A percentile compares a stretch with the other conserved stretches of the same genome.
phyloP scores from a whole-genome alignment of 2,888 invertebrate genomes.

The Melolontha melolontha region DNA sequence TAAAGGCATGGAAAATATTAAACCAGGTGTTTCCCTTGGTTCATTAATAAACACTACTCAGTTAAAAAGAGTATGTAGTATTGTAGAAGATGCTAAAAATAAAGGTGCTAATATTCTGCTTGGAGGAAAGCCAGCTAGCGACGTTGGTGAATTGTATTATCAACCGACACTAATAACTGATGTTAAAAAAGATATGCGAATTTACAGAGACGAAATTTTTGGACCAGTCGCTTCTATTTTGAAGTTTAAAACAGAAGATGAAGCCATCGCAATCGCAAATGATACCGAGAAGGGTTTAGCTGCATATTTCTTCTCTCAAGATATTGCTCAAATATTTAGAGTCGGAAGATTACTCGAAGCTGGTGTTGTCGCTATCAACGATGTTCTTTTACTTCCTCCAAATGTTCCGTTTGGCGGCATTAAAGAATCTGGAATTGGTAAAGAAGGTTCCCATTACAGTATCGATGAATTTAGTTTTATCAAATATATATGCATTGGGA shows the following conservation, averaged over 20 bases:
- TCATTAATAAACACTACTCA: slow-evolving; percentile 93
- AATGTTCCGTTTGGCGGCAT: slow-evolving; percentile 99
- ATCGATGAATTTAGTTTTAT: slow-evolving; percentile 91
- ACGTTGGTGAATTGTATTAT: slow-evolving; percentile 82
- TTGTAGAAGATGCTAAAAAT: slow-evolving; percentile 88
- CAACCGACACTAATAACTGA: slow-evolving; percentile 89
- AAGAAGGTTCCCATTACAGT: slow-evolving; percentile 94
- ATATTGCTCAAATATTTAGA: slow-evolving; percentile 90
- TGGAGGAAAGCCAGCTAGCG: slow-evolving; percentile 79
- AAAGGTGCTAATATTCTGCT: slow-evolving; percentile 84
- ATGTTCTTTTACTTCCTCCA: slow-evolving; percentile 89
- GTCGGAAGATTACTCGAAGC: slow-evolving; percentile 88
- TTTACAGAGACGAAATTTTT: slow-evolving; percentile 92
- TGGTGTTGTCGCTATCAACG: slow-evolving; percentile 98
- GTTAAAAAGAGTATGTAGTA: slow-evolving; percentile 79
- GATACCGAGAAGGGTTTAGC: slow-evolving; percentile 87
- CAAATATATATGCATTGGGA: slow-evolving; percentile 89
- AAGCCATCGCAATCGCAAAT: slow-evolving; percentile 88
- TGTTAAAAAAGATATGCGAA: slow-evolving; percentile 82
- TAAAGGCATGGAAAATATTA: slow-evolving; percentile 74
- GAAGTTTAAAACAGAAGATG: slow-evolving; percentile 89
- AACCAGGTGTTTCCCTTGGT: slow-evolving; percentile 88
- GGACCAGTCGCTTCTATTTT: slow-evolving; percentile 92
- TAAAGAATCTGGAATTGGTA: slow-evolving; percentile 95
- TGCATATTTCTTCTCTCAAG: slow-evolving; percentile 92